A percentile compares a stretch with the other conserved stretches of the same genome.
Conservation (phyloP, 2,888 invertebrate species). For the Platycheirus rosarum region DNA sequence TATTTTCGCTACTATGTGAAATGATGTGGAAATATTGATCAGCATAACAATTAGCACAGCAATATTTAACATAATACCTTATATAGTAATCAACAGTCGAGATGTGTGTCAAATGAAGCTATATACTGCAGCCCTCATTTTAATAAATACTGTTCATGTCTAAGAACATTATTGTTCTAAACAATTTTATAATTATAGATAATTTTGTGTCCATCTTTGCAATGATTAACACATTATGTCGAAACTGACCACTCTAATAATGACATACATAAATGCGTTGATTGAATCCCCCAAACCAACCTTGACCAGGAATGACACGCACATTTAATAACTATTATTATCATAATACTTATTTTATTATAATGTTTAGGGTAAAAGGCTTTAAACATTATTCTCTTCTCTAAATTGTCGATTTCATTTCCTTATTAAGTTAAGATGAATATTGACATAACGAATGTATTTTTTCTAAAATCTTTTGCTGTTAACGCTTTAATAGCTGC, state of each 20-base stretch:
- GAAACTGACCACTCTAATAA: conserved; percentile 29
- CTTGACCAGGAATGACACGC: conserved; percentile 43
- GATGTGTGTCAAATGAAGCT: not conserved
- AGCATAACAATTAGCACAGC: too few species aligned
- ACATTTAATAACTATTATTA: conserved; percentile 13
- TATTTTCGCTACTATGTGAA: too few species aligned
- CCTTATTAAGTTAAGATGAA: conserved; percentile 1
- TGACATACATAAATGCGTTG: not conserved
- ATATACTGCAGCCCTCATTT: not conserved
- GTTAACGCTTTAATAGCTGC: conserved; percentile 63
- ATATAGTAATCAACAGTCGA: not conserved
- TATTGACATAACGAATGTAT: not conserved
- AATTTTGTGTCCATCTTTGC: not conserved
- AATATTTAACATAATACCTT: too few species aligned
- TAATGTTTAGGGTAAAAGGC: too few species aligned
- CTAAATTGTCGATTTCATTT: conserved; percentile 5
- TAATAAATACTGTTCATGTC: not conserved
- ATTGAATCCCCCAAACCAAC: conserved; percentile 10
- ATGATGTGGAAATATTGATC: too few species aligned
- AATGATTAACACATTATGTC: not conserved
- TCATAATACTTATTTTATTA: too few species aligned
- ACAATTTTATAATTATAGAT: conserved; percentile 5
- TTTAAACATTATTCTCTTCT: conserved; percentile 41
- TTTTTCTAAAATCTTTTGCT: conserved; percentile 35
- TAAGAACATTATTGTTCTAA: not conserved